Percentiles rank a stretch among this genome's conserved stretches.
Conservation (phyloP, 2,113 vertebrate species). For the Rhinolophus ferrumequinum region DNA sequence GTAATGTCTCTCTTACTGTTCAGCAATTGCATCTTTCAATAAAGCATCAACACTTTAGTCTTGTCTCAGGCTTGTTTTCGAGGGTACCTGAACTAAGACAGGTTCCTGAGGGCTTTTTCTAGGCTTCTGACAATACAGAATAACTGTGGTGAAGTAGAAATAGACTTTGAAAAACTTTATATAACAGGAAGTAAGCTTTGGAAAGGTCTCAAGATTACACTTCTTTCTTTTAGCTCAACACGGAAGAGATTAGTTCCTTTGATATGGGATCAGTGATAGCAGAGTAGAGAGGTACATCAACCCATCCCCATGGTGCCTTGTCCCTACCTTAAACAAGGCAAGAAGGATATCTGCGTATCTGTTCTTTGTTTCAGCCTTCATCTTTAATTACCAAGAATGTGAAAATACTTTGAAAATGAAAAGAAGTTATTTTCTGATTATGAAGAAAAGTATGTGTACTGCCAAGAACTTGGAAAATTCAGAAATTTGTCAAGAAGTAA, state of each 20-base stretch:
- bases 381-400: neutral
- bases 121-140: neutral
- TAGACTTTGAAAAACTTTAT: neutral
- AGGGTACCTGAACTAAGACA: neutral
- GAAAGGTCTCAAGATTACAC: neutral
- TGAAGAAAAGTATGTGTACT: neutral
- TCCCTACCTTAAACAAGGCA: too few relatives aligned
- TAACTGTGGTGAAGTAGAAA: neutral
- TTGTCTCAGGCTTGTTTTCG: neutral
- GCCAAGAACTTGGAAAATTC: neutral
- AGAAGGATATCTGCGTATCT: neutral
- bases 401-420: neutral
- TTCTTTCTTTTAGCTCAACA: neutral
- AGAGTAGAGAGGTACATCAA: neutral
- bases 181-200: neutral
- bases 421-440: neutral
- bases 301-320: rapidly evolving
- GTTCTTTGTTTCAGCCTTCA: neutral
- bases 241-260: neutral
- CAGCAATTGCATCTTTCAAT: neutral
- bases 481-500: neutral
- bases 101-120: neutral
- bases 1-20: neutral
- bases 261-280: neutral
- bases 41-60: neutral